Conservation (phyloP, 2,113 vertebrate species). For the Cettia cetti region DNA sequence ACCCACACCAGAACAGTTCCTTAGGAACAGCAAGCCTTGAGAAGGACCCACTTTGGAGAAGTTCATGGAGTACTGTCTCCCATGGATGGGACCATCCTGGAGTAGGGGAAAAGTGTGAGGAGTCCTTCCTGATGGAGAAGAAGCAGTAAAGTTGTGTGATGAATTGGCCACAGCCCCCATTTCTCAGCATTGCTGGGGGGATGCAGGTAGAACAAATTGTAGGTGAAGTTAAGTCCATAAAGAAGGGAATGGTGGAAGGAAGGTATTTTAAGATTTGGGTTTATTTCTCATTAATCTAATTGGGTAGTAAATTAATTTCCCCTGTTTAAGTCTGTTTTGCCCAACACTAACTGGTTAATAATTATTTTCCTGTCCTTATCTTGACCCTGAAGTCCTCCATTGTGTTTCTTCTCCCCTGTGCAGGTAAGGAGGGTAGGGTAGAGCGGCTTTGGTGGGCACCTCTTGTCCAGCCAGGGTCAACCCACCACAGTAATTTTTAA, state of each 20-base stretch:
- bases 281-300: background rate
- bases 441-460: background rate
- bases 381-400: background rate
- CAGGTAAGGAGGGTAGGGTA: background rate
- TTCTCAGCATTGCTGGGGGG: background rate
- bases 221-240: background rate
- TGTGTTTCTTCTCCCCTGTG: background rate
- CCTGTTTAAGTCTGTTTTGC: background rate
- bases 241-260: background rate
- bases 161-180: background rate
- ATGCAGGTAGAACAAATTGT: background rate
- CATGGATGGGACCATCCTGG: too few species aligned
- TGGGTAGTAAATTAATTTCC: background rate
- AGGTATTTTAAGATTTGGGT: background rate
- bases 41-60: background rate
- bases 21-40: background rate
- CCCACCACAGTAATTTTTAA: background rate
- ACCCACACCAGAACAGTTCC: background rate
- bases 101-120: background rate
- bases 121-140: background rate
- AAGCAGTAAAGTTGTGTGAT: background rate
- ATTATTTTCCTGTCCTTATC: background rate
- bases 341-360: background rate
- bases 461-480: background rate
- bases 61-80: background rate